Evolutionary conservation across 2,797 vertebrate species (phyloP).

Genomic region (Cirrhinus molitorella): DNA sequence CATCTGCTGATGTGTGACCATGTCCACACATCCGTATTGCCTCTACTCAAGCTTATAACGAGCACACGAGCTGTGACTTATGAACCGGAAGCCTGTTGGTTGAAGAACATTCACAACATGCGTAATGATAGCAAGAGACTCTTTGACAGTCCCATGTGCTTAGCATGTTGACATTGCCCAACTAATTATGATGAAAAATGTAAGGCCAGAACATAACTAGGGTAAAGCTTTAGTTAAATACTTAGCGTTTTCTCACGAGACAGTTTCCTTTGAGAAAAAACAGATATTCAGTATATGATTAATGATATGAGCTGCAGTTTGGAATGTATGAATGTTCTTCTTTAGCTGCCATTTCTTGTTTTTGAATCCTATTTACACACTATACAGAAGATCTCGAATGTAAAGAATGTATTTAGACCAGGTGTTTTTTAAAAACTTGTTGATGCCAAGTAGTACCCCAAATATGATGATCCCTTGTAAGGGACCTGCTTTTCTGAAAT

Average conservation of each 20-base stretch:
- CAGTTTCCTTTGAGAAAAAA: conserved; percentile 9
- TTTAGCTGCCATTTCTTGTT: not conserved
- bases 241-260: not conserved
- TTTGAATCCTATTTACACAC: not conserved
- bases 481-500: not conserved
- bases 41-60: conserved; percentile 66
- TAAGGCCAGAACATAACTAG: not conserved
- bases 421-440: not conserved
- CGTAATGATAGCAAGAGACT: not conserved
- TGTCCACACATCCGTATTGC: conserved; percentile 77
- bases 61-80: conserved; percentile 75
- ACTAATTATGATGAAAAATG: conserved; percentile 6
- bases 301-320: not conserved
- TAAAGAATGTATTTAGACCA: not conserved
- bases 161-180: conserved; percentile 5
- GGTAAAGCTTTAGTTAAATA: not conserved
- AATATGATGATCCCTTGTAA: not conserved
- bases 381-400: not conserved
- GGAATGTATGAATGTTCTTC: not conserved
- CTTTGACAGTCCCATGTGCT: conserved; percentile 1
- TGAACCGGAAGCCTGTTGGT: conserved; percentile 75
- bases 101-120: conserved; percentile 11
- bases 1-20: conserved; percentile 77
- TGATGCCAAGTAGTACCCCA: not conserved
- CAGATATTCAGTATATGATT: not conserved